Evolutionary conservation across 1,140 invertebrate species (phyloP).

Genomic region (Cydia fagiglandana): DNA sequence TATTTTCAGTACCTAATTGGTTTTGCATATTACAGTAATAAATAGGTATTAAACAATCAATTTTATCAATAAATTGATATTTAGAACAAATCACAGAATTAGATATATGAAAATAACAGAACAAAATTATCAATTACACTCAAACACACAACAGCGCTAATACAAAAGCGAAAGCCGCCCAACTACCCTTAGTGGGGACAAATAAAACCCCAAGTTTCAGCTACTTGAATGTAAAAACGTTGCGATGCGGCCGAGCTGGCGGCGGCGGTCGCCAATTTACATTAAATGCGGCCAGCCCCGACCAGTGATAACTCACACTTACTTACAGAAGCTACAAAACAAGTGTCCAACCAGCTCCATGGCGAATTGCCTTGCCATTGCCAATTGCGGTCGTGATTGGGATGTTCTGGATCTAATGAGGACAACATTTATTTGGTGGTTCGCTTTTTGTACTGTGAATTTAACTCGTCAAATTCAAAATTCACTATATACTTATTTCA

Average conservation of each 20-base stretch:
- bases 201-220: slow-evolving; percentile 65
- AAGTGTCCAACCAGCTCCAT: slow-evolving; percentile 19
- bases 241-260: slow-evolving; percentile 52
- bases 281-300: slow-evolving; percentile 71
- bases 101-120: slow-evolving; percentile 27
- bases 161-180: slow-evolving; percentile 54
- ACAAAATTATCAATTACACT: slow-evolving; percentile 55
- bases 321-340: slow-evolving; percentile 55
- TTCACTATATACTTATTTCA: too few species aligned
- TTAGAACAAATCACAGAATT: too few species aligned
- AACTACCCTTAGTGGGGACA: slow-evolving; percentile 50
- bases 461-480: background rate
- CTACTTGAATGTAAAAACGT: slow-evolving; percentile 71
- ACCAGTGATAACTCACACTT: slow-evolving; percentile 66
- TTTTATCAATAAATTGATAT: too few species aligned
- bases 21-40: too few species aligned
- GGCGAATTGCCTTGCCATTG: slow-evolving; percentile 26
- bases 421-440: background rate
- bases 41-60: too few species aligned
- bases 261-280: slow-evolving; percentile 67
- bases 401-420: slow-evolving; percentile 3
- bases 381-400: slow-evolving; percentile 28
- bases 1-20: too few species aligned
- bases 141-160: slow-evolving; percentile 50
- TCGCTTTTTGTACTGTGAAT: background rate